Conservation (phyloP, 2,113 vertebrate species). For the Alexandromys fortis region DNA sequence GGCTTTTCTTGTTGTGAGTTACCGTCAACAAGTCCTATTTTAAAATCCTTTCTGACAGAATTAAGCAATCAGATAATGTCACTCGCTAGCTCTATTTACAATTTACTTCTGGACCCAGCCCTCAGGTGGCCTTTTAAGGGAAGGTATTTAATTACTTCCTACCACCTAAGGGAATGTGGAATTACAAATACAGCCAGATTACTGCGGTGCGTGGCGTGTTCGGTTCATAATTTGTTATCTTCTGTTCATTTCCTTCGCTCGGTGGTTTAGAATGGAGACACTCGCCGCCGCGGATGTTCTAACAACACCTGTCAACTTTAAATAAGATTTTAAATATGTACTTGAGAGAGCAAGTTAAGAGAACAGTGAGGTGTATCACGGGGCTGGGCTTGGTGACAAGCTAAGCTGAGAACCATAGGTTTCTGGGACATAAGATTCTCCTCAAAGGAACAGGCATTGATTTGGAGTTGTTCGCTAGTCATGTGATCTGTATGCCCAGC, state of each 20-base stretch:
- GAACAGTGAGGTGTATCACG: background rate
- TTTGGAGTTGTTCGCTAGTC: background rate
- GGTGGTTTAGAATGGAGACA: background rate
- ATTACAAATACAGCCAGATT: conserved; percentile 66
- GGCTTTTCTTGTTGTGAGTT: conserved; percentile 57
- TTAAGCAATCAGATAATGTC: conserved; percentile 65
- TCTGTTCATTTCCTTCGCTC: conserved; percentile 46
- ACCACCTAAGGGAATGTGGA: conserved; percentile 72
- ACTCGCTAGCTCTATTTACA: conserved; percentile 65
- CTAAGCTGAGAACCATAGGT: background rate
- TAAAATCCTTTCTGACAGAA: conserved; percentile 64
- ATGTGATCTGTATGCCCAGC: background rate
- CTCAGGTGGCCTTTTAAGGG: conserved; percentile 73
- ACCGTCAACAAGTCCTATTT: conserved; percentile 52
- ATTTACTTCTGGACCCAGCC: conserved; percentile 71
- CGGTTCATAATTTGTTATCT: conserved; percentile 70
- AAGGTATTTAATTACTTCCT: conserved; percentile 76
- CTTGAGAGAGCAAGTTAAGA: conserved; percentile 27
- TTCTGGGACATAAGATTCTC: background rate
- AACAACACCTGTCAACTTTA: conserved; percentile 9
- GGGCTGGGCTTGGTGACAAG: background rate
- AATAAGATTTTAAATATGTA: conserved; percentile 49
- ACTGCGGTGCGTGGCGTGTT: conserved; percentile 44
- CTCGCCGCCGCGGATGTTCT: background rate
- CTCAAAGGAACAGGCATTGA: background rate